Evolutionary conservation across 2,888 invertebrate species (phyloP), one percentile per base, ranked within the genome.

Genomic region (Patella depressa): DNA sequence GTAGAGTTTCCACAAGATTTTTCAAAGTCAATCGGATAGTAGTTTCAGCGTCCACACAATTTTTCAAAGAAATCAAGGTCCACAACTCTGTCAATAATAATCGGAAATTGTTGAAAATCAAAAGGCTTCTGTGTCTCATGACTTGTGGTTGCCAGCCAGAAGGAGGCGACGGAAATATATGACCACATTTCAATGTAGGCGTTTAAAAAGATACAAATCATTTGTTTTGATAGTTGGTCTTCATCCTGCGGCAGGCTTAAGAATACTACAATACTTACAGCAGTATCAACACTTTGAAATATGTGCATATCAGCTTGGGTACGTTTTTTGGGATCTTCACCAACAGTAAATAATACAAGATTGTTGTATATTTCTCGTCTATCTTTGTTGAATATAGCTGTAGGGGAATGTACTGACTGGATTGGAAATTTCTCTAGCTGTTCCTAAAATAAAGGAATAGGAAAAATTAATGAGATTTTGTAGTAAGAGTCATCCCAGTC

Each of bases 291-390:
- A 83, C 88, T 87, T 80, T 97, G 97, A 93, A 94, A 94, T 91
- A 99, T 99, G 93, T 99, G 99, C 95, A 99, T 98, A 93, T 99
- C 99, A 5, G 97, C 89, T 5, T 86, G 82, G 4, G 84, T 76
- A 74, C 85, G 88, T 81, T 85, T 89, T 71, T 87, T 86, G n/a
- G 92, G 90, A 81, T 93, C 95, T 82, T 94, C 96, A 9, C 95
- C 94, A 82, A 99, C 98, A 85, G 98, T 97, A 93, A 99, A 99
- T 55, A 99, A 96, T 89, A 99, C 93, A 90, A 99, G 97, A 93
- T 99, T 99, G 93, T 99, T 99, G 94, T 99, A 99, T 90, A 98
- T 95, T 93, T 99, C 99, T 92, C 97, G 96, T 7, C 97, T 96
- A 92, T 98, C 98, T 75, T 96, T 95, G 81, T 97, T 97, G 74